Percentiles rank a stretch among this genome's conserved stretches.
phyloP scores from a whole-genome alignment of 2,113 vertebrate species.

The Sebastes fasciatus region DNA sequence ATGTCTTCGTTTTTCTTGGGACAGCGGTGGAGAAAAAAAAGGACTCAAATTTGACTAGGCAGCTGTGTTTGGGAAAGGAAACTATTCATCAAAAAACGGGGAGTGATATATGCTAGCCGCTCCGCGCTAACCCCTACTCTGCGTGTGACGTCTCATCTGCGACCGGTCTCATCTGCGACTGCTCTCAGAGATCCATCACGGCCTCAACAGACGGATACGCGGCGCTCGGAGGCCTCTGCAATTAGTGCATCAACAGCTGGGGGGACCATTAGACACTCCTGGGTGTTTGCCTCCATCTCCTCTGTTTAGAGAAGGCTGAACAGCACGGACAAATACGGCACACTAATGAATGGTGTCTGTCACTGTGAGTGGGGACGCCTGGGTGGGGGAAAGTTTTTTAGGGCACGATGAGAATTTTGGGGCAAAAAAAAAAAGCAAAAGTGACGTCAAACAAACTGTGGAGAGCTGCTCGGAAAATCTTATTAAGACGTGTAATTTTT shows the following conservation, averaged over 20 bases:
- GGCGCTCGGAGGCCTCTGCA: constrained; percentile 66
- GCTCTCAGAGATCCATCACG: constrained; percentile 74
- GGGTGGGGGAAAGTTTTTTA: constrained; percentile 11
- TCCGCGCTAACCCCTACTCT: constrained; percentile 49
- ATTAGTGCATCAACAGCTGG: constrained; percentile 80
- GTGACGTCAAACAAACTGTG: constrained; percentile 52
- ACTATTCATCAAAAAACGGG: constrained; percentile 76
- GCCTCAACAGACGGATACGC: constrained; percentile 63
- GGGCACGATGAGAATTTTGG: constrained; percentile 17
- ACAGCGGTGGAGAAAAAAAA: not conserved
- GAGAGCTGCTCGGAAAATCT: constrained; percentile 65
- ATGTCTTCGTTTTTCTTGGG: constrained; percentile 46
- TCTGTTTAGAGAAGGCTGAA: constrained; percentile 67
- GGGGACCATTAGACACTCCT: constrained; percentile 75
- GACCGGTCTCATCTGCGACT: constrained; percentile 47
- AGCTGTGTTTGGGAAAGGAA: constrained; percentile 90
- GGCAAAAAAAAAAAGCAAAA: constrained; percentile 7
- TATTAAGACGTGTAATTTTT: constrained; percentile 67
- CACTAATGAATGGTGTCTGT: constrained; percentile 70
- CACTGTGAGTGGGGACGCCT: constrained; percentile 48
- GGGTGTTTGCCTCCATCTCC: constrained; percentile 58
- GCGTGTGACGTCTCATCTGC: constrained; percentile 57
- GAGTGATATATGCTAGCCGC: constrained; percentile 74
- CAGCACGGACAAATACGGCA: constrained; percentile 52
- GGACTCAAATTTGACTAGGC: constrained; percentile 65